Evolutionary conservation across 2,113 vertebrate genomes (phyloP), one percentile per base, ranked within the genome.

Genomic region (Sceloporus undulatus): DNA sequence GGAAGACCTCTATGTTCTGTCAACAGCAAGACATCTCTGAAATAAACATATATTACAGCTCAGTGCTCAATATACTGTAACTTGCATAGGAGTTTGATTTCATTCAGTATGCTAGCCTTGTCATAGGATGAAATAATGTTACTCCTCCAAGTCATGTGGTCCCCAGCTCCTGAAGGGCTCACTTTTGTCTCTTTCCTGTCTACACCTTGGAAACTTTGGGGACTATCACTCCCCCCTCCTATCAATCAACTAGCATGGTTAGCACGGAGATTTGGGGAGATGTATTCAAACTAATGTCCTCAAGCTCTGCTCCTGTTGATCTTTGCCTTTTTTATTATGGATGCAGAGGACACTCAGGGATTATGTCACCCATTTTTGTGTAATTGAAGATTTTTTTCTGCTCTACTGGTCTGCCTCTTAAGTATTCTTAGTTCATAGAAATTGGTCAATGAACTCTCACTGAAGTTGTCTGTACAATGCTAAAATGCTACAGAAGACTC

Each of bases 321-420:
- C 74, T 40, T 77, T 80, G 48, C 23, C 11, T 62, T 52, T 71
- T 87, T 42, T 34, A 75, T 75, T 19, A n/a, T 27, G 16, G 56
- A 19, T 27, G 27, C 0, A 82, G 29, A 66, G 11, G 42, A 27
- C 29, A 27, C 21, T 65, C 23, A 2, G n/a, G 27, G n/a, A 34
- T 79, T 66, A 79, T 75, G 25, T 65, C 65, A 71, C 23, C 16
- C 19, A 71, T 71, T 87, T 71, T 10, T 14, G n/a, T 48, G 9
- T 74, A 71, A 76, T 23, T 87, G 40, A 11, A 27, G 56, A 75
- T 34, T 82, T 66, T 9, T 34, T 21, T 34, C 34, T 75, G 79
- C 52, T 87, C 40, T 11, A 48, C 59, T 52, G 25, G 54, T 82
- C 68, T 88, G 11, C 54, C 75, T 82, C 79, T 83, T 83, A 76